A percentile compares a stretch with the other conserved stretches of the same genome.
These are phyloP conservation scores for Eurystomus gularis DNA, from an alignment of 2,113 vertebrate species.

Conservation along the genomic window DNA sequence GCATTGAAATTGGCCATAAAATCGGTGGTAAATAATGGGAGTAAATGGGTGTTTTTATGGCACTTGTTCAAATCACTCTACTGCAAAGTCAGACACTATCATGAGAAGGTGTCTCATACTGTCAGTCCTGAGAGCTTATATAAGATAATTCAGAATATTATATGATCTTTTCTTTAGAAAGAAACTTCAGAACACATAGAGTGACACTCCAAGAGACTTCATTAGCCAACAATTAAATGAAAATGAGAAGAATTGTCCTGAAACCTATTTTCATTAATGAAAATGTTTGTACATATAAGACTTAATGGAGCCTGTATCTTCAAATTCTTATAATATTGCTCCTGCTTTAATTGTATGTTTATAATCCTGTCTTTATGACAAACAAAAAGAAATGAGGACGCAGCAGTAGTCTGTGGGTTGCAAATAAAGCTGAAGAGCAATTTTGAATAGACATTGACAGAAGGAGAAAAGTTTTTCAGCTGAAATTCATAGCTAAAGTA, in stretches of 20 bases:
- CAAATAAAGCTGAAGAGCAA: not conserved
- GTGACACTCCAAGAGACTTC: conserved; percentile 3
- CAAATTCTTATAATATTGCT: conserved; percentile 15
- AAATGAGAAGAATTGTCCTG: conserved; percentile 26
- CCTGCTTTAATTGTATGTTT: conserved; percentile 7
- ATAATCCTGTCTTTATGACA: not conserved
- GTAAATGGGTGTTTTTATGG: conserved; percentile 49
- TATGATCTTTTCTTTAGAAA: conserved; percentile 8
- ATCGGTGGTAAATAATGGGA: conserved; percentile 39
- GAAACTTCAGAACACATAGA: conserved; percentile 13
- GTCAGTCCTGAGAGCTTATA: conserved; percentile 10
- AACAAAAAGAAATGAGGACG: not conserved
- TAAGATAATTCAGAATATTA: conserved; percentile 30
- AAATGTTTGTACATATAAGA: conserved; percentile 32
- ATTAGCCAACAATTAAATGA: conserved; percentile 37
- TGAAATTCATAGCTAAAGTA: not conserved
- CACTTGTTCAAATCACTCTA: conserved; percentile 23
- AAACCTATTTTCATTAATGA: conserved; percentile 49
- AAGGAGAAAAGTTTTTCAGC: not conserved
- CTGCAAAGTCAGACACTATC: not conserved
- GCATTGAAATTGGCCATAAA: conserved; percentile 27
- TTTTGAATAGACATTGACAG: not conserved
- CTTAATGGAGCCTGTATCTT: conserved; percentile 28
- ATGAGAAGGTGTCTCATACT: not conserved
- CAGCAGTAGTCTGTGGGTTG: not conserved